These are phyloP conservation scores for Lepidurus arcticus DNA, from an alignment of 1,140 invertebrate genomes.

Conservation along the genomic window DNA sequence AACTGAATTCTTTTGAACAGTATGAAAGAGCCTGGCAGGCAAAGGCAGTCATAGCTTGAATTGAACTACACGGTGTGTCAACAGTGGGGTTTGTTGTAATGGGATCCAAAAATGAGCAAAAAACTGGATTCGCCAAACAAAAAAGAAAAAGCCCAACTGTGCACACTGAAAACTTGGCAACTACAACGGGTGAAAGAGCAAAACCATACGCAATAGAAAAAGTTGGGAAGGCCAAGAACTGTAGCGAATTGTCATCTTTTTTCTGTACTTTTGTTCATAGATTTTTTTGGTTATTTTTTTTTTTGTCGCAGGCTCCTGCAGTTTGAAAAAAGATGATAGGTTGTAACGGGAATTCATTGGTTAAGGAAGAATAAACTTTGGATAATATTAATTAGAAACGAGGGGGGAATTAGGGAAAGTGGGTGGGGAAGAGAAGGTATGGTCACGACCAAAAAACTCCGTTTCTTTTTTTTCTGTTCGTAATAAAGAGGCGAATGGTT, in stretches of 20 bases:
- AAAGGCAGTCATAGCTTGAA: conserved; percentile 16
- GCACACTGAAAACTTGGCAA: conserved; percentile 9
- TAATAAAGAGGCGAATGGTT: conserved; percentile 19
- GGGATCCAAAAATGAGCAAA: background rate
- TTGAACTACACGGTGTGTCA: conserved; percentile 6
- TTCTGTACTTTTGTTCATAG: too few species aligned
- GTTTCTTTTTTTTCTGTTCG: background rate
- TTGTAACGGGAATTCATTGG: background rate
- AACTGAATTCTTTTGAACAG: background rate
- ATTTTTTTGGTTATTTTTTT: background rate
- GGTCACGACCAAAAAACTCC: conserved; percentile 1
- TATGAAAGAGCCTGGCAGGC: conserved; percentile 20
- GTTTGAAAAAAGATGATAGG: background rate
- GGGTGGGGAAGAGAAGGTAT: background rate
- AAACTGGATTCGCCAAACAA: background rate
- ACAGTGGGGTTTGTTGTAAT: background rate
- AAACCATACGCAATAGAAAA: background rate
- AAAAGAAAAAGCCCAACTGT: background rate
- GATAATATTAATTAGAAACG: background rate
- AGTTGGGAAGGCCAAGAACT: background rate
- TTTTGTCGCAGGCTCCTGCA: background rate
- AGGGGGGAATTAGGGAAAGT: background rate
- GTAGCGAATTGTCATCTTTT: background rate
- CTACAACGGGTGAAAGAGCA: conserved; percentile 6
- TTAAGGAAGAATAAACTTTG: conserved; percentile 1